A percentile compares a stretch with the other conserved stretches of the same genome.
Conservation (phyloP, 2,797 vertebrate genomes). For the Enteromius afrohamiltoni region DNA sequence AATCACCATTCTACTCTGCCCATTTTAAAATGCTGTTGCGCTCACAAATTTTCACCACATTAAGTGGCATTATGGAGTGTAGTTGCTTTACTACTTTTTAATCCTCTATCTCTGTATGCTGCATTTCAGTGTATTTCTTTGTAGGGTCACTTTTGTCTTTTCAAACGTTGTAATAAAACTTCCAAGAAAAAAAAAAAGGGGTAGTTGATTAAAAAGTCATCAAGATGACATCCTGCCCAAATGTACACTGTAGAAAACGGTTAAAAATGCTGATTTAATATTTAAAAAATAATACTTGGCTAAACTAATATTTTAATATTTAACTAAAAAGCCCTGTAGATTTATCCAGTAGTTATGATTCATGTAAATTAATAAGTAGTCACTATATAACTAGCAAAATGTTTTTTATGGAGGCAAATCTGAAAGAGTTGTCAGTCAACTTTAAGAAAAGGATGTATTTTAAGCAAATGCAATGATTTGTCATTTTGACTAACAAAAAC, state of each 20-base stretch:
- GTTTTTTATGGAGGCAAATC: not conserved
- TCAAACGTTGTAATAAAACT: conserved; percentile 6
- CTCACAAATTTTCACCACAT: not conserved
- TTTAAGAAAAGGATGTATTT: not conserved
- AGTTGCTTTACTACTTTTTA: not conserved
- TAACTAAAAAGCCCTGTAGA: not conserved
- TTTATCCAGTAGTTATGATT: not conserved
- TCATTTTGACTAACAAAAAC: not conserved
- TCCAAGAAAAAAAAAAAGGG: not conserved
- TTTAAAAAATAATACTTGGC: too few species aligned
- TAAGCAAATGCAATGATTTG: not conserved
- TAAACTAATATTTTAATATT: too few species aligned
- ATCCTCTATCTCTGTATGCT: not conserved
- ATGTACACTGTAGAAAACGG: not conserved
- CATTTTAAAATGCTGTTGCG: not conserved
- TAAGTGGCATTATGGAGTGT: not conserved
- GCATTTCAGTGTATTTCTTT: conserved; percentile 24
- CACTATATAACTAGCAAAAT: not conserved
- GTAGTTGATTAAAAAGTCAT: not conserved
- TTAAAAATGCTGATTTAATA: not conserved
- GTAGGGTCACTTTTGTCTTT: not conserved
- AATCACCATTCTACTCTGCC: conserved; percentile 2
- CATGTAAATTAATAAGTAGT: not conserved
- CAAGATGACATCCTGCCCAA: not conserved
- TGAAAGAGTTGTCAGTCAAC: not conserved